Evolutionary conservation across 2,888 invertebrate species (phyloP).

Genomic region (Macrophya annulata): DNA sequence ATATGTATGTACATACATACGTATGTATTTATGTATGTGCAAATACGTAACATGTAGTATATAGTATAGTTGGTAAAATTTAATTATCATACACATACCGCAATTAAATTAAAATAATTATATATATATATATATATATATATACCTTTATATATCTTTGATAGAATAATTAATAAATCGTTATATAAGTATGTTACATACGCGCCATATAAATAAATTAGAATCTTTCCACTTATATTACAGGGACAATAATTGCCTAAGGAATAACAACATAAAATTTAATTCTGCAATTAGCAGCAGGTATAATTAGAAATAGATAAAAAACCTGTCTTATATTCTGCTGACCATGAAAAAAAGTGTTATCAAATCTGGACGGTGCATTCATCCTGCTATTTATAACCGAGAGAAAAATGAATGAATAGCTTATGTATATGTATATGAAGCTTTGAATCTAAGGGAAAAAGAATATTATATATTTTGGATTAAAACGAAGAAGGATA

Average conservation of each 20-base stretch:
- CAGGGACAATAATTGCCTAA: not conserved
- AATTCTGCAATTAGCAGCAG: not conserved
- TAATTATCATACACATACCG: constrained; percentile 7
- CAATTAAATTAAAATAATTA: not conserved
- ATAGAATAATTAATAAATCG: too few relatives aligned
- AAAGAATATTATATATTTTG: not conserved
- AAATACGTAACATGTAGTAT: not conserved
- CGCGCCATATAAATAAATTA: not conserved
- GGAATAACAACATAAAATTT: not conserved
- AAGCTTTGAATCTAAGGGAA: not conserved
- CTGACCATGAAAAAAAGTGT: not conserved
- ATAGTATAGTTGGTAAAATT: not conserved
- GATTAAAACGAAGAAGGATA: not conserved
- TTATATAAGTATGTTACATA: too few relatives aligned
- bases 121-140: too few relatives aligned
- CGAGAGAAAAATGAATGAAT: not conserved
- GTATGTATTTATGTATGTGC: not conserved
- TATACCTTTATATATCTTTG: too few relatives aligned
- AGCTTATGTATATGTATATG: not conserved
- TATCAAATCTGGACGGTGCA: not conserved
- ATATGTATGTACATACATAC: not conserved
- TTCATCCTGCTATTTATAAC: not conserved
- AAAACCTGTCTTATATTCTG: constrained; percentile 12
- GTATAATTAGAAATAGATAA: constrained; percentile 4
- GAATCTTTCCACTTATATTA: not conserved